These are phyloP conservation scores for Cybosia mesomella DNA, from an alignment of 2,888 invertebrate genomes.

Conservation along the genomic window DNA sequence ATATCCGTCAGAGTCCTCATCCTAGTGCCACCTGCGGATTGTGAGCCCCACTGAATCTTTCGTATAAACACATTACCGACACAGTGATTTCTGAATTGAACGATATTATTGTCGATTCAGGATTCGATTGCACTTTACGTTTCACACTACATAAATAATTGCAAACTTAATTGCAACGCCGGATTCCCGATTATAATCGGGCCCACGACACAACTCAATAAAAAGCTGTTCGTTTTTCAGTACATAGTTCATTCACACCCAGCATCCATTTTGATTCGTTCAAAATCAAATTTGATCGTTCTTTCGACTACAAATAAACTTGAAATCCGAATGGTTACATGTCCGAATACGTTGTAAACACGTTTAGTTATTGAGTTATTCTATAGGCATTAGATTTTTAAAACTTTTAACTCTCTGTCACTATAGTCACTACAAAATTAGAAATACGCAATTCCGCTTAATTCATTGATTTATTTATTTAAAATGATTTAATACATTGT, in stretches of 20 bases:
- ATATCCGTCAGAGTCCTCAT: constrained; percentile 83
- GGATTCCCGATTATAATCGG: constrained; percentile 81
- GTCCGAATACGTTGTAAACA: constrained; percentile 61
- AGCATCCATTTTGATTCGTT: constrained; percentile 88
- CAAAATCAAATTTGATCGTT: constrained; percentile 84
- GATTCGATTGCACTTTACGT: constrained; percentile 66
- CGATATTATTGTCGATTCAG: constrained; percentile 65
- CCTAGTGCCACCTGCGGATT: constrained; percentile 84
- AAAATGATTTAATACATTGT: too few relatives aligned
- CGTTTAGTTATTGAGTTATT: constrained; percentile 61
- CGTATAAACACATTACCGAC: constrained; percentile 85
- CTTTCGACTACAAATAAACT: constrained; percentile 75
- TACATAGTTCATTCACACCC: constrained; percentile 87
- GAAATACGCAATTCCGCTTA: too few relatives aligned
- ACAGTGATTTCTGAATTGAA: constrained; percentile 79
- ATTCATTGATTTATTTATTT: not conserved
- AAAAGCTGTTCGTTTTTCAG: constrained; percentile 86
- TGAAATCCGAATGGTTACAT: constrained; percentile 60
- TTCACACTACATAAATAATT: constrained; percentile 72
- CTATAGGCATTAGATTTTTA: not conserved
- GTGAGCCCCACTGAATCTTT: constrained; percentile 77
- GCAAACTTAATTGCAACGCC: constrained; percentile 76
- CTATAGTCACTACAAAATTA: too few relatives aligned
- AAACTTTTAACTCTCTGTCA: too few relatives aligned
- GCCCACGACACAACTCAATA: constrained; percentile 85